Base-by-base conservation (phyloP, 1,140 invertebrate species). In the Helicoverpa zea region DNA sequence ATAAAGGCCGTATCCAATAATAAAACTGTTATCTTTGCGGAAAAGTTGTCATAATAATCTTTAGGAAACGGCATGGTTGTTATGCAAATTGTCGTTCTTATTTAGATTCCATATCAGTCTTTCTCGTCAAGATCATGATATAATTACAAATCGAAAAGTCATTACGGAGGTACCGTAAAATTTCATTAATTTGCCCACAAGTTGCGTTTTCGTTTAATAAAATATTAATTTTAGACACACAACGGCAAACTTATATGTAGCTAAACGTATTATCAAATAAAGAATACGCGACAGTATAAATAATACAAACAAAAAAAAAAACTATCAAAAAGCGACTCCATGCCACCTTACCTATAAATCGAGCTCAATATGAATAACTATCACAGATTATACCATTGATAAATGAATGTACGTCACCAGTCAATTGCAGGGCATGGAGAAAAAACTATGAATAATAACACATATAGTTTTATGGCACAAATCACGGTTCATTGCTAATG, bases 321-420 rank as follows among this genome's bases (percentile, higher is more conserved):
- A 43, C 63, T 11, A 14, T 66, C 0, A 0, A 35, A 14, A 84
- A 43, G 10, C 85, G 35, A 83, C 87, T 94, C 92, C 68, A 93
- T 73, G 63, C 80, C 47, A 78, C 81, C 61, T 66, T 74, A 43
- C 66, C 80, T 72, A 87, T 86, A 90, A 91, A 87, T 87, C 87
- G 83, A 81, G 78, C 81, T 83, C 86, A 85, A 90, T 92, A 92
- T 91, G 90, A 91, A 87, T 90, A 92, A 91, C 88, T 90, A 88
- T 89, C 87, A 84, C 86, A 91, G 91, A 93, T 94, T 93, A 93
- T 87, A 68, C 80, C 68, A 92, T 92, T 94, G 93, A 94, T 94
- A 94, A 91, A 94, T 93, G 90, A 83, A 64, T 81, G 29, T 56
- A 77, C 84, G 58, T 81, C 86, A 88, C 84, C 80, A 88, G 83